These are phyloP conservation scores for Ischnura elegans DNA, from an alignment of 2,888 invertebrate genomes.

Conservation along the genomic window DNA sequence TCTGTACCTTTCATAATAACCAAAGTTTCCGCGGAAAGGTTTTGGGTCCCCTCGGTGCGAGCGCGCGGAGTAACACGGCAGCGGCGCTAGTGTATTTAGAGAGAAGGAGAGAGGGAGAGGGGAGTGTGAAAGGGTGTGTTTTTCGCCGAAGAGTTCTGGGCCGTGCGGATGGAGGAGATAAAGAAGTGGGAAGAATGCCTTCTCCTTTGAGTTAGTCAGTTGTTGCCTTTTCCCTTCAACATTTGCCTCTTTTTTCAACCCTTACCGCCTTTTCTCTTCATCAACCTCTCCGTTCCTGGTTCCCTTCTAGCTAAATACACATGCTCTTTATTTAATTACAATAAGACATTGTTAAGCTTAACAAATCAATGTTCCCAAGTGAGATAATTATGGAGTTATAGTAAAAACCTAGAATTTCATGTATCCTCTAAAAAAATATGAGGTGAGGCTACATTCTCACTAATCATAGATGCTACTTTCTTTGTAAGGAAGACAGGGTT, in stretches of 20 bases:
- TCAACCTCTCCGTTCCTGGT: neutral
- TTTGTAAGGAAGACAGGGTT: no score
- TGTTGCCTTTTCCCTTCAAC: slow-evolving; percentile 23
- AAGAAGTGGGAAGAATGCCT: slow-evolving; percentile 25
- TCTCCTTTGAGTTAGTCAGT: neutral
- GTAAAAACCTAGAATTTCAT: no score
- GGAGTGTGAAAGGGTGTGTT: neutral
- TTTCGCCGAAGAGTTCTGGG: neutral
- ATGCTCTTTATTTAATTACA: no score
- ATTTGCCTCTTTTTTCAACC: neutral
- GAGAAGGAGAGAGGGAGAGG: neutral
- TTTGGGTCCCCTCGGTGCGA: neutral
- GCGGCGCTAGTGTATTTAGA: neutral
- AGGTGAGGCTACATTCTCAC: no score
- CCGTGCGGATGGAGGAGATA: slow-evolving; percentile 13
- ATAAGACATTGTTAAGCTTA: no score
- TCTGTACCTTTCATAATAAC: neutral
- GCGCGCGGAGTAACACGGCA: neutral
- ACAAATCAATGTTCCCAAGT: no score
- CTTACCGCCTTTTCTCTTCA: neutral
- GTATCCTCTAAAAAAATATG: no score
- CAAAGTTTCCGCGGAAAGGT: neutral
- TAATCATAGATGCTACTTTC: no score
- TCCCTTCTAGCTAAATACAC: no score
- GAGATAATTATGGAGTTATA: no score